Conservation (phyloP, 1,140 invertebrate genomes). For the Drosophila watanabei region DNA sequence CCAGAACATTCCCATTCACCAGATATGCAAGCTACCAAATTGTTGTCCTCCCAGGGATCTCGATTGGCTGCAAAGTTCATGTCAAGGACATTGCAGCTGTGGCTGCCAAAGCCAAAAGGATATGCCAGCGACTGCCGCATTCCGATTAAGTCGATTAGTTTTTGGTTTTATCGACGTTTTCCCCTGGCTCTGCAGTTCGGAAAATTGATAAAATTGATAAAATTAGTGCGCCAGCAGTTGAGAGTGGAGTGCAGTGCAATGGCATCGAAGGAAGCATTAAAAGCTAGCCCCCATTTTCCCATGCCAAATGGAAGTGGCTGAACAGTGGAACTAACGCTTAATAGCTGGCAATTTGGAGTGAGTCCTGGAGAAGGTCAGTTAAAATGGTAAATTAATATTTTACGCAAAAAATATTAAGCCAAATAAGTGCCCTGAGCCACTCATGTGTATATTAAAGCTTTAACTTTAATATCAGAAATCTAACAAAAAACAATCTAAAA, state of each 20-base stretch:
- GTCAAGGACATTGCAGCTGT: constrained; percentile 71
- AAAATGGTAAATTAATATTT: background rate
- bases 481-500: background rate
- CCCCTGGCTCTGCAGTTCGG: constrained; percentile 33
- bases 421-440: background rate
- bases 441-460: background rate
- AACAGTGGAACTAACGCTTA: constrained; percentile 19
- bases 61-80: constrained; percentile 53
- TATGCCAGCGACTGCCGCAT: constrained; percentile 43
- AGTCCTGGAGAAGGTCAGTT: background rate
- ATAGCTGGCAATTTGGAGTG: background rate
- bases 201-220: constrained; percentile 78
- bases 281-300: constrained; percentile 25
- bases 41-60: constrained; percentile 20
- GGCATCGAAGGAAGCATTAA: constrained; percentile 15
- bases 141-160: constrained; percentile 65
- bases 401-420: too few relatives aligned
- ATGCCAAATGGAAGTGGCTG: constrained; percentile 4
- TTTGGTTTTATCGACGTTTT: constrained; percentile 53
- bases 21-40: constrained; percentile 17
- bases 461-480: background rate
- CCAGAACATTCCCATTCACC: constrained; percentile 33
- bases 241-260: constrained; percentile 19
- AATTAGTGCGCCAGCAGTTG: constrained; percentile 55
- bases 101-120: constrained; percentile 13